Percentiles rank a stretch among this genome's conserved stretches.
These are phyloP conservation scores for Antechinus flavipes DNA, from an alignment of 2,113 vertebrate genomes.

Conservation along the genomic window DNA sequence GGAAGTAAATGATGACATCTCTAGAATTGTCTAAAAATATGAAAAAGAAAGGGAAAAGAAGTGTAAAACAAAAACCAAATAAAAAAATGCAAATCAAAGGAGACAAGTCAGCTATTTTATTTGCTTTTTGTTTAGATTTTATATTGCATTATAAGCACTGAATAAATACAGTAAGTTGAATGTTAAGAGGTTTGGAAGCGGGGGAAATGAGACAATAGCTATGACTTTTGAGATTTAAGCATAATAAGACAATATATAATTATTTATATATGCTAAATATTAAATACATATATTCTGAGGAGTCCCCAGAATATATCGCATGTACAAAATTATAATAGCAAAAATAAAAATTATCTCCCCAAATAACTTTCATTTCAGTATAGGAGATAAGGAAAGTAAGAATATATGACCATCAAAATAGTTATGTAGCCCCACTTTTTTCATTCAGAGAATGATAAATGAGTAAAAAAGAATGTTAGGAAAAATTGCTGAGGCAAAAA, in stretches of 20 bases:
- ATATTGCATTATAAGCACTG: not conserved
- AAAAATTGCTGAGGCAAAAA: constrained; percentile 71
- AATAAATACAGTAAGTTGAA: not conserved
- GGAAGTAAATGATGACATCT: not conserved
- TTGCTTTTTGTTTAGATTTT: not conserved
- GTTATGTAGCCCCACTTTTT: constrained; percentile 59
- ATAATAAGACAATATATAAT: not conserved
- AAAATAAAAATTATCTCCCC: not conserved
- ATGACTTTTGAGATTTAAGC: not conserved
- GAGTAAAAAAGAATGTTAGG: constrained; percentile 65
- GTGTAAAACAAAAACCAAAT: not conserved
- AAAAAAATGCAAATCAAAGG: not conserved
- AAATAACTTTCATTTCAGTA: constrained; percentile 40
- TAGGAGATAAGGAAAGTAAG: not conserved
- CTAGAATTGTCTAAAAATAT: not conserved
- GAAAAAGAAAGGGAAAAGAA: not conserved
- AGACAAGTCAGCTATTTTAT: not conserved
- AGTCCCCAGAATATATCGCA: not conserved
- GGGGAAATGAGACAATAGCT: not conserved
- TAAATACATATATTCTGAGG: not conserved
- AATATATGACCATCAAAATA: constrained; percentile 16
- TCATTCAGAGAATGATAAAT: constrained; percentile 71
- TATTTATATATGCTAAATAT: not conserved
- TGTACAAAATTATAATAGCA: not conserved
- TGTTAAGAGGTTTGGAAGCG: not conserved